A percentile compares a stretch with the other conserved stretches of the same genome.
phyloP scores from a whole-genome alignment of 2,888 invertebrate species.

The Hermaeophaga mercurialis region DNA sequence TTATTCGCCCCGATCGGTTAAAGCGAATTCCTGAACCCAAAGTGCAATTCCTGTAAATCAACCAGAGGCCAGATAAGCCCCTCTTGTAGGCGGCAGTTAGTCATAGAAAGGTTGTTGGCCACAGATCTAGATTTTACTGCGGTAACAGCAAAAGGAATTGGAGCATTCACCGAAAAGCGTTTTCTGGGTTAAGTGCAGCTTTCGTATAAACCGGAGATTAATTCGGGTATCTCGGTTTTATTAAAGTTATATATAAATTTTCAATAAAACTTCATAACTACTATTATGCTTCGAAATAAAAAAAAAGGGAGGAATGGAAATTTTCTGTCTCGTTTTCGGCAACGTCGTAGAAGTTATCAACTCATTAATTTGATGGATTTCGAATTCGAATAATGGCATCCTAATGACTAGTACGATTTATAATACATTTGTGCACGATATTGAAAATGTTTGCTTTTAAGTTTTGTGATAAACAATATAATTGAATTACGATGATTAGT shows the following conservation, averaged over 20 bases:
- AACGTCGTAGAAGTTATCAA: no score
- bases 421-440: no score
- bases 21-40: background rate
- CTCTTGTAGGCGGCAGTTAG: background rate
- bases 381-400: no score
- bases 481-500: no score
- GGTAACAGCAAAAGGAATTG: no score
- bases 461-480: no score
- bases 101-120: background rate
- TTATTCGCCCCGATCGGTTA: background rate
- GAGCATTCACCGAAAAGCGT: background rate
- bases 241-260: background rate
- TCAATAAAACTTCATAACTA: background rate
- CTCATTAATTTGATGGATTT: no score
- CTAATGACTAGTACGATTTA: no score
- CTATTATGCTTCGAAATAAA: no score
- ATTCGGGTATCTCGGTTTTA: background rate
- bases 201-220: background rate
- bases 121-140: conserved; percentile 1
- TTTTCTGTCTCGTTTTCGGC: no score
- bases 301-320: no score
- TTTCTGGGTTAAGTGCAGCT: conserved; percentile 4
- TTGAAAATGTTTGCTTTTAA: no score
- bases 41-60: conserved; percentile 1
- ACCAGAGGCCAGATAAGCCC: background rate